A percentile compares a stretch with the other conserved stretches of the same genome.
These are phyloP conservation scores for Athalia cordata DNA, from an alignment of 2,888 invertebrate species.

Conservation along the genomic window DNA sequence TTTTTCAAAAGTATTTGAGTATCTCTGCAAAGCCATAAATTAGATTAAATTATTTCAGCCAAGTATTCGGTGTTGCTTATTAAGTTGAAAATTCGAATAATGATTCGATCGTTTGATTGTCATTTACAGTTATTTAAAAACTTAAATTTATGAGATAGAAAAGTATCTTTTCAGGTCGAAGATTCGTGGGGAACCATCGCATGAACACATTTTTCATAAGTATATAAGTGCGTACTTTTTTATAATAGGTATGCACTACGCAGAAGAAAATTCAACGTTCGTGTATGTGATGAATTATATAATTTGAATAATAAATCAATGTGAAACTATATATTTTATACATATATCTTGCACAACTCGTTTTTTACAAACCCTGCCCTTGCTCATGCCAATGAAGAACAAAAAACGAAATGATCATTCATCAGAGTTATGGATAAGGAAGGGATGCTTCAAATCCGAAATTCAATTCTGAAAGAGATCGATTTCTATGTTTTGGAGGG, in stretches of 20 bases:
- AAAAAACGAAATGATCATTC: too few species aligned
- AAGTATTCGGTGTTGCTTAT: not conserved
- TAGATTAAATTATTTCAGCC: not conserved
- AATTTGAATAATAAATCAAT: not conserved
- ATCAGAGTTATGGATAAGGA: too few species aligned
- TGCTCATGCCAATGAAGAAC: not conserved
- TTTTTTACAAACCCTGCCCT: not conserved
- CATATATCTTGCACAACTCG: not conserved
- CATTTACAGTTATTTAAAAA: slow-evolving; percentile 30
- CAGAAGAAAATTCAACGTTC: slow-evolving; percentile 18
- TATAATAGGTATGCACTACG: not conserved
- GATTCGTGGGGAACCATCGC: slow-evolving; percentile 35
- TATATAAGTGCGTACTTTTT: slow-evolving; percentile 8
- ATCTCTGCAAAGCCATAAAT: slow-evolving; percentile 22
- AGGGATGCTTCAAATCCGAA: too few species aligned
- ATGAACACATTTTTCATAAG: slow-evolving; percentile 8
- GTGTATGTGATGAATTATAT: slow-evolving; percentile 31
- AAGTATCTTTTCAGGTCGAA: slow-evolving; percentile 41
- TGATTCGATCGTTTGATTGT: slow-evolving; percentile 3
- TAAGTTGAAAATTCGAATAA: not conserved
- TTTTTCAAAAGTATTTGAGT: slow-evolving; percentile 2
- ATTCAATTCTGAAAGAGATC: too few species aligned
- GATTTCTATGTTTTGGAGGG: not conserved
- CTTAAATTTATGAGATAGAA: slow-evolving; percentile 43
- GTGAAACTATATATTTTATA: slow-evolving; percentile 6